Percentiles rank a stretch among this genome's conserved stretches.
Conservation (phyloP, 2,888 invertebrate genomes). For the Rhaphigaster nebulosa region DNA sequence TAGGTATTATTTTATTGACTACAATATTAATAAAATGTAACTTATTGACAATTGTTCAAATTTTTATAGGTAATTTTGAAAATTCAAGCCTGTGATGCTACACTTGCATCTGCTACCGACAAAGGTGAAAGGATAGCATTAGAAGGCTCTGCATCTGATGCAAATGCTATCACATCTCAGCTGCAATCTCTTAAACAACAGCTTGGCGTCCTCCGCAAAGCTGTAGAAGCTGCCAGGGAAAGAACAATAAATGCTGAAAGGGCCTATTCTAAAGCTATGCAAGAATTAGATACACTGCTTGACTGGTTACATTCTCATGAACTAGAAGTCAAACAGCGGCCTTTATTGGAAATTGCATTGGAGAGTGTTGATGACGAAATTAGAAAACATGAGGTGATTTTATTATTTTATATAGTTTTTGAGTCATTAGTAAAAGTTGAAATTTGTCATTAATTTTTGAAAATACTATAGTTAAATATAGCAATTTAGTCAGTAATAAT, state of each 20-base stretch:
- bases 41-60: neutral
- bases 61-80: constrained; percentile 76
- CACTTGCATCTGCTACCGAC: constrained; percentile 87
- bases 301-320: constrained; percentile 89
- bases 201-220: constrained; percentile 72
- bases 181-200: constrained; percentile 89
- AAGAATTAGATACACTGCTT: constrained; percentile 85
- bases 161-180: constrained; percentile 89
- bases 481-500: neutral
- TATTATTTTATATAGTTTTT: neutral
- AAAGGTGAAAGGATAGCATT: constrained; percentile 94
- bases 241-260: constrained; percentile 90
- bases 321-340: constrained; percentile 84
- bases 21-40: neutral
- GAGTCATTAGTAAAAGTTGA: neutral
- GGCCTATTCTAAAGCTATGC: constrained; percentile 87
- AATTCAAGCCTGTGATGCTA: constrained; percentile 91
- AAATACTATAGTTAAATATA: neutral
- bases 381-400: constrained; percentile 62
- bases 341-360: constrained; percentile 82
- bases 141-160: constrained; percentile 89
- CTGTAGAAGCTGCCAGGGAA: constrained; percentile 87
- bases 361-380: constrained; percentile 78
- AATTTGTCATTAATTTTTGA: neutral
- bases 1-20: neutral